Evolutionary conservation across 1,140 invertebrate species (phyloP), one percentile per base, ranked within the genome.

Genomic region (Lepidurus arcticus): DNA sequence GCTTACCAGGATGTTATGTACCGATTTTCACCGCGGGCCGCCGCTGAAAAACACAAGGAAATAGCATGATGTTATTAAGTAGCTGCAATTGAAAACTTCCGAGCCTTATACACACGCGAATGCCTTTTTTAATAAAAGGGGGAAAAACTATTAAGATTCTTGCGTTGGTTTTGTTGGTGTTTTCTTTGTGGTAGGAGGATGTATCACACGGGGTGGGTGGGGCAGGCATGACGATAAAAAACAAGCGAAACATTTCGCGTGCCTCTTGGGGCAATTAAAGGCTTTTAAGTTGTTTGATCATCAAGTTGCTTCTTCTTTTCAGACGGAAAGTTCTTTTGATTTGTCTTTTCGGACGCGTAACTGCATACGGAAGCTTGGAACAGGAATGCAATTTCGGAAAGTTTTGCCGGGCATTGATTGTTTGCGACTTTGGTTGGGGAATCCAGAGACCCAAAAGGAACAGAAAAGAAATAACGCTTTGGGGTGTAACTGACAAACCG

Each of bases 271-370:
- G 53, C 53, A 65, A 65, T 16, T 13, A 65, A 65, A 21, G 53
- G 53, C 21, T 65, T 65, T 65, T 13, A 65, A 65, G n/a, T 65
- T 65, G 53, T 65, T 65, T 65, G 53, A 65, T 65, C 53, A 21
- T 65, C 53, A 65, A 7, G 16, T 65, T 65, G 53, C 16, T 16
- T 65, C 53, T 13, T 13, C 53, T 65, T 16, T 21, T 13, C 21
- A 3, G 53, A 16, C 21, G 13, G 4, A 34, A 34, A 34, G 34
- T 34, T 65, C 13, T 21, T 65, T 65, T 65, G 53, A 65, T 16
- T 65, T 13, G n/a, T 13, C 53, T 65, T 16, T 21, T 13, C 21
- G 13, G 53, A 16, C 21, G 13, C 16, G 16, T 21, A 7, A 1
- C 53, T 65, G 13, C 53, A 65, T 4, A 13, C 53, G 21, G 21